phyloP scores from a whole-genome alignment of 2,113 vertebrate genomes.

The Percina caprodes region DNA sequence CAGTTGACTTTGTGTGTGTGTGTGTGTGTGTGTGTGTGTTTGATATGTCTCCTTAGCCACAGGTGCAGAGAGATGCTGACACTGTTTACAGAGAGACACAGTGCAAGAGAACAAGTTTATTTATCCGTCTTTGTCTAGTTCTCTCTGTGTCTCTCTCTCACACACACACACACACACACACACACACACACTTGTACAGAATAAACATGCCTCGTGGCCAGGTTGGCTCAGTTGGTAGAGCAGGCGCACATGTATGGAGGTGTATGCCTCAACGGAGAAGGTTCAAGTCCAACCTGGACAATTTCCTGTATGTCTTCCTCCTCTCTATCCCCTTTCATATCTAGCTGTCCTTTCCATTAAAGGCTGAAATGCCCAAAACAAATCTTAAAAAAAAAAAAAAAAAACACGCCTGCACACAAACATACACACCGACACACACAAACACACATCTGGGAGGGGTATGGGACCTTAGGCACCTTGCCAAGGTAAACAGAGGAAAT shows the following conservation, averaged over 20 bases:
- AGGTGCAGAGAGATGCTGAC: constrained; percentile 62
- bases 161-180: background rate
- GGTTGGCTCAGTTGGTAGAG: too few species aligned
- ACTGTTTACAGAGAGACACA: constrained; percentile 43
- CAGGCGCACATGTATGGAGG: too few species aligned
- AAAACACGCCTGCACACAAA: constrained; percentile 33
- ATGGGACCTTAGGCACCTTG: constrained; percentile 52
- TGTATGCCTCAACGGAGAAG: too few species aligned
- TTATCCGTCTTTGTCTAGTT: constrained; percentile 35
- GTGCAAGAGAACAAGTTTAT: constrained; percentile 43
- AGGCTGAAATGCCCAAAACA: too few species aligned
- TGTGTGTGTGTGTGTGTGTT: background rate
- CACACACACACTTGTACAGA: constrained; percentile 16
- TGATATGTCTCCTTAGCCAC: constrained; percentile 52
- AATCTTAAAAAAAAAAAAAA: too few species aligned
- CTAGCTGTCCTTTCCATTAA: too few species aligned
- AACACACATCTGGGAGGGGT: constrained; percentile 60
- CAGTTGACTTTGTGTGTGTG: constrained; percentile 1
- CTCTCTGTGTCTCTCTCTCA: background rate
- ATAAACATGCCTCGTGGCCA: constrained; percentile 57
- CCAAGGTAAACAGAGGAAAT: constrained; percentile 69
- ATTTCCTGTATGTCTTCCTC: too few species aligned
- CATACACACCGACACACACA: constrained; percentile 12
- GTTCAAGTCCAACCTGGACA: too few species aligned
- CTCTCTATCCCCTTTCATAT: too few species aligned